phyloP scores from a whole-genome alignment of 2,888 invertebrate genomes.

The Parnassius smintheus region DNA sequence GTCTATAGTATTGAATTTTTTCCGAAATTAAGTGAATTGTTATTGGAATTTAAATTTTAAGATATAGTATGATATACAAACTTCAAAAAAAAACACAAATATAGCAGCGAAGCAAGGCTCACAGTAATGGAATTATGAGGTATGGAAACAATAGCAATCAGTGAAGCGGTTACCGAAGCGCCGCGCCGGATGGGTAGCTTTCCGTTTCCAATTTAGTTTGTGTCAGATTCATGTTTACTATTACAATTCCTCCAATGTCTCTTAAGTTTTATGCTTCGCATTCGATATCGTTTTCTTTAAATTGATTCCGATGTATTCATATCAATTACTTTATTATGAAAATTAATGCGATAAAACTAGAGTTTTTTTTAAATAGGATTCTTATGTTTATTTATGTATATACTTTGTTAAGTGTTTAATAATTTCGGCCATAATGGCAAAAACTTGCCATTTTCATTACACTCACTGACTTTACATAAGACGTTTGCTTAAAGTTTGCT shows the following conservation, averaged over 20 bases:
- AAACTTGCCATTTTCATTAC: too few relatives aligned
- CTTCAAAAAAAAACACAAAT: too few relatives aligned
- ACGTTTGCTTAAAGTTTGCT: too few relatives aligned
- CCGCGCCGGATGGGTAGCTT: constrained; percentile 12
- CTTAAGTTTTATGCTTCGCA: background rate
- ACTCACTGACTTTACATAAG: too few relatives aligned
- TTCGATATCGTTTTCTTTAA: background rate
- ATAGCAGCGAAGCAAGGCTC: background rate
- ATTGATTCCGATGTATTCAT: background rate
- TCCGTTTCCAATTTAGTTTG: constrained; percentile 2
- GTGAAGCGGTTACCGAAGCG: background rate
- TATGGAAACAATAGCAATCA: constrained; percentile 1
- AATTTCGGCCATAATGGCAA: too few relatives aligned
- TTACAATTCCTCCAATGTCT: constrained; percentile 3
- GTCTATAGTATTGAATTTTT: too few relatives aligned
- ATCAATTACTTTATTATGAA: background rate
- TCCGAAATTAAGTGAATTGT: too few relatives aligned
- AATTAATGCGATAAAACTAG: too few relatives aligned
- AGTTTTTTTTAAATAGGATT: background rate
- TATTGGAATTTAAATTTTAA: too few relatives aligned
- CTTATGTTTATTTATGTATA: background rate
- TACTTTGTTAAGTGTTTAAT: background rate
- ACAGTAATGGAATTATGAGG: background rate
- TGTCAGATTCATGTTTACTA: constrained; percentile 12
- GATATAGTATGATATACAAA: too few relatives aligned